phyloP scores from a whole-genome alignment of 1,140 invertebrate species.

The Cepaea nemoralis region DNA sequence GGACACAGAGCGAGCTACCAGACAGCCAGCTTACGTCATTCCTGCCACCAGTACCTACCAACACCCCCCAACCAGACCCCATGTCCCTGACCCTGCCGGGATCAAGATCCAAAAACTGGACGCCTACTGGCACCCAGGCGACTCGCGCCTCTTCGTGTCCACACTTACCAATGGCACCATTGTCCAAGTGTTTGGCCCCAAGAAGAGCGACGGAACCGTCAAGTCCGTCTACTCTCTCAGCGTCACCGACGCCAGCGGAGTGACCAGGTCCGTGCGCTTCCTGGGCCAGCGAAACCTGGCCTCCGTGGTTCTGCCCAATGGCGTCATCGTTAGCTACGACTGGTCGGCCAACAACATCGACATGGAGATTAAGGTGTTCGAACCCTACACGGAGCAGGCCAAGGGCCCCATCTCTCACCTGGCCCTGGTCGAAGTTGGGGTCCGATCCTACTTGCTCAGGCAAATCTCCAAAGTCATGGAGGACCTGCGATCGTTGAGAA shows the following conservation, averaged over 20 bases:
- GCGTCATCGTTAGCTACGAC: conserved; percentile 45
- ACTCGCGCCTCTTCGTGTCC: conserved; percentile 41
- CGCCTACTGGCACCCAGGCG: conserved; percentile 43
- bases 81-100: not conserved
- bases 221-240: conserved; percentile 43
- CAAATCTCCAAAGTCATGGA: conserved; percentile 29
- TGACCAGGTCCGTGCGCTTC: conserved; percentile 38
- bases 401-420: conserved; percentile 42
- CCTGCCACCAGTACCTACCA: not conserved
- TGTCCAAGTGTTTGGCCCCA: conserved; percentile 40
- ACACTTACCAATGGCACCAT: conserved; percentile 40
- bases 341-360: conserved; percentile 41
- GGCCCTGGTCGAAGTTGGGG: conserved; percentile 36
- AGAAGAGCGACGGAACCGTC: conserved; percentile 43
- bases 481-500: not conserved
- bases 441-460: conserved; percentile 34
- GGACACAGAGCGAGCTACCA: not conserved
- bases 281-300: conserved; percentile 38
- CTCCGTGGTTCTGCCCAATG: conserved; percentile 43
- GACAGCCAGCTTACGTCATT: conserved; percentile 1
- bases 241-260: conserved; percentile 18
- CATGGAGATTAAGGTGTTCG: conserved; percentile 46
- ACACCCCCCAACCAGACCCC: not conserved
- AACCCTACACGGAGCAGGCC: conserved; percentile 21
- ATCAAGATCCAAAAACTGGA: conserved; percentile 41